phyloP scores from a whole-genome alignment of 2,888 invertebrate genomes.

The Limnephilus rhombicus region DNA sequence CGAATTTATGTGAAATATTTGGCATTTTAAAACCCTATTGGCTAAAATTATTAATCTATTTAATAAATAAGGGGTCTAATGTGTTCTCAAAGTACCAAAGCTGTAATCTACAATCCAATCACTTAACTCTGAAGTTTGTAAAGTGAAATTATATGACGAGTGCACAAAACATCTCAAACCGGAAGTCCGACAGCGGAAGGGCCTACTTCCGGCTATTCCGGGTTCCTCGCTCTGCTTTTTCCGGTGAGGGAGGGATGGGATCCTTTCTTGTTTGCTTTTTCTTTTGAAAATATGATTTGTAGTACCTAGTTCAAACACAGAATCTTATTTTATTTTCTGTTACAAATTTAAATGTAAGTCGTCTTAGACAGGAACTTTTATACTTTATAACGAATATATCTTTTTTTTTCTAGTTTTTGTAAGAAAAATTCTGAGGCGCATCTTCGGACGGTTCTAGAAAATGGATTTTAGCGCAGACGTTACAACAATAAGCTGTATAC shows the following conservation, averaged over 20 bases:
- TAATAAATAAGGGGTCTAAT: not conserved
- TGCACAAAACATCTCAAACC: conserved; percentile 18
- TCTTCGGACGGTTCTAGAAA: no score
- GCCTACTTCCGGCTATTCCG: not conserved
- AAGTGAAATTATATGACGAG: not conserved
- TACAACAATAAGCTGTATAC: no score
- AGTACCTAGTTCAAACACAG: no score
- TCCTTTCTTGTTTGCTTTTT: not conserved
- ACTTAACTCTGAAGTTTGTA: not conserved
- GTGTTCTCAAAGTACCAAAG: not conserved
- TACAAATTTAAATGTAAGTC: no score
- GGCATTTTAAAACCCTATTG: not conserved
- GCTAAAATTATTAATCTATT: not conserved
- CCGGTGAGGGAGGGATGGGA: not conserved
- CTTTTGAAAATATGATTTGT: not conserved
- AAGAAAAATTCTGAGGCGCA: no score
- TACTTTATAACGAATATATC: no score
- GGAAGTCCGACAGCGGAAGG: conserved; percentile 20
- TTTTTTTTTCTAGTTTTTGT: no score
- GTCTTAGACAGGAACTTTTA: no score
- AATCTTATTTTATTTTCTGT: no score
- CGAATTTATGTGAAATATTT: not conserved
- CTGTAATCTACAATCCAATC: not conserved
- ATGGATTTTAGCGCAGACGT: no score
- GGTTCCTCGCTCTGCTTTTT: not conserved